Evolutionary conservation across 2,888 invertebrate species (phyloP).

Genomic region (Silvanus unidentatus): DNA sequence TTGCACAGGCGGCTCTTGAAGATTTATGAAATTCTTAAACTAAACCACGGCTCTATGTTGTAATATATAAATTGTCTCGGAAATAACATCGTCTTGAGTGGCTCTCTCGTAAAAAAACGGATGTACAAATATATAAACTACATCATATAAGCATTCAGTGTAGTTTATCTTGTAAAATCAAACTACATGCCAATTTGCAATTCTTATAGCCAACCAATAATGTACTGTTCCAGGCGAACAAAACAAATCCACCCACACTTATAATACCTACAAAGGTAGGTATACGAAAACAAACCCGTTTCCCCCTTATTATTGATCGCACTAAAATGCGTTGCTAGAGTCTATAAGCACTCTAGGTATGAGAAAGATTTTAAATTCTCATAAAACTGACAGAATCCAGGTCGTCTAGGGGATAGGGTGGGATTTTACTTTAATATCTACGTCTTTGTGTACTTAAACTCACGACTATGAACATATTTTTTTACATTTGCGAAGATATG

Average conservation of each 20-base stretch:
- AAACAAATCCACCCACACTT: conserved; percentile 22
- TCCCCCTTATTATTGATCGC: conserved; percentile 30
- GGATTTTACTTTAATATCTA: conserved; percentile 30
- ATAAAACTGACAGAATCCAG: conserved; percentile 35
- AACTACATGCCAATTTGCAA: conserved; percentile 3
- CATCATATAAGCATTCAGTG: no score
- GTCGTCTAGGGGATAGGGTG: conserved; percentile 20
- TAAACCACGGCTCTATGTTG: no score
- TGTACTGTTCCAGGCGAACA: conserved; percentile 20
- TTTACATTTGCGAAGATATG: neutral
- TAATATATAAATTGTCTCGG: no score
- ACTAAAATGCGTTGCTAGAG: conserved; percentile 33
- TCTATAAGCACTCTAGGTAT: conserved; percentile 29
- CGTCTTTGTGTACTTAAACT: conserved; percentile 20
- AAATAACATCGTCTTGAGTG: no score
- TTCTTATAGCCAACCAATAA: neutral
- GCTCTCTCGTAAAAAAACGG: no score
- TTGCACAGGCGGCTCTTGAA: no score
- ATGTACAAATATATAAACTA: no score
- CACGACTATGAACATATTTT: conserved; percentile 3
- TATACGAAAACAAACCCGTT: no score
- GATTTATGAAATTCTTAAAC: no score
- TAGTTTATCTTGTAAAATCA: no score
- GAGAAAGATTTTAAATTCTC: conserved; percentile 38
- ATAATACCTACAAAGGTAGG: conserved; percentile 21